A percentile compares a stretch with the other conserved stretches of the same genome.
Conservation (phyloP, 2,797 vertebrate species). For the Leontopithecus rosalia region DNA sequence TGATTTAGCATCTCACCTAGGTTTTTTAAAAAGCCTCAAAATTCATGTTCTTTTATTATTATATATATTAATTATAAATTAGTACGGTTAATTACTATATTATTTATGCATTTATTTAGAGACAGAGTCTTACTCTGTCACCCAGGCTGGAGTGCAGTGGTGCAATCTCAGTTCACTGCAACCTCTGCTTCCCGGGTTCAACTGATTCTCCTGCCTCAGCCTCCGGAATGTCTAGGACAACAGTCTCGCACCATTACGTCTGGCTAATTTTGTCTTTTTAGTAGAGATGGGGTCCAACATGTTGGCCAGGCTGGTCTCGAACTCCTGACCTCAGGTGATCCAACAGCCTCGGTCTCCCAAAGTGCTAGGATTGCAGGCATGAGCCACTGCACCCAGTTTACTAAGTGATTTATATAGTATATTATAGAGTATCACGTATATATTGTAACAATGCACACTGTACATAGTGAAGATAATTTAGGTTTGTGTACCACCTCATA, state of each 20-base stretch:
- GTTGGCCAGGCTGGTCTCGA: rapidly evolving
- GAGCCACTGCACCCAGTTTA: neutral
- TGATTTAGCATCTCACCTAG: neutral
- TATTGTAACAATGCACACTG: rapidly evolving
- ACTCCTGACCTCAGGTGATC: neutral
- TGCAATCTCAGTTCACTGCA: neutral
- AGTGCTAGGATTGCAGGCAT: neutral
- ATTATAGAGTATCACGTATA: too few relatives aligned
- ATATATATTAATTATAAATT: neutral
- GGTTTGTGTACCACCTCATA: neutral
- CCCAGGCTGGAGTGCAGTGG: neutral
- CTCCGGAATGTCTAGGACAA: neutral
- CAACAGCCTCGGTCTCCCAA: neutral
- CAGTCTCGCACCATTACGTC: rapidly evolving
- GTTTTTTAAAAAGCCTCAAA: neutral
- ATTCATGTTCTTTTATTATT: neutral
- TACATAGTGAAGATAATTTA: neutral
- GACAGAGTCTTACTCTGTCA: too few relatives aligned
- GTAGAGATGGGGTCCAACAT: neutral
- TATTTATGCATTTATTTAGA: too few relatives aligned
- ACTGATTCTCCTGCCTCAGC: neutral
- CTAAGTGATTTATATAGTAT: neutral
- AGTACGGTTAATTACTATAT: too few relatives aligned
- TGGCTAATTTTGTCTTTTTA: neutral
- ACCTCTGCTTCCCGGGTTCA: neutral